Evolutionary conservation across 2,797 vertebrate species (phyloP), one percentile per base, ranked within the genome.

Genomic region (Octomys mimax): DNA sequence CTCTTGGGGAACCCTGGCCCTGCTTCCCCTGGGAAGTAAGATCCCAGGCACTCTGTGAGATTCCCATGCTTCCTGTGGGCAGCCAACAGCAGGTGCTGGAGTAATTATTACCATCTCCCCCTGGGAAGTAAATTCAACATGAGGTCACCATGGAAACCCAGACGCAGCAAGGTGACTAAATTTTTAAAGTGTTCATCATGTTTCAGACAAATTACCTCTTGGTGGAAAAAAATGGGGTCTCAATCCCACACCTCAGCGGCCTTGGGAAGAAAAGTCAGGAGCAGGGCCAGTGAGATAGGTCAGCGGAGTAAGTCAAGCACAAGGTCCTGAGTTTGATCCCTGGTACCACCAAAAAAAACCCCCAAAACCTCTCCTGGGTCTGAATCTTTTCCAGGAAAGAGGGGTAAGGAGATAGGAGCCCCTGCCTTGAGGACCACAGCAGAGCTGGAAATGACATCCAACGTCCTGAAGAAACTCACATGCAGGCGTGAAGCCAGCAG

Each of bases 131-230:
- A 97, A 96, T 81, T 96, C 96, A n/a, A 95, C 95, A 68, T 54
- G 94, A 95, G 95, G 98, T 99, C 98, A 98, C 98, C 98, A 98
- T 99, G 98, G 98, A 91, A 98, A 98, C 98, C 33, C 92, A 95
- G 57, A 95, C 73, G 4, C 11, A n/a, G 91, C 98, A 92, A 87
- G 95, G 98, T 97, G 97, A 97, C 97, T 98, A 98, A 70, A 33
- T 89, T 88, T 95, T 96, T 81, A 52, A 98, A 96, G 97, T 54
- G 92, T 61, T 97, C 89, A 61, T 59, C 57, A 6, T 89, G 96
- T 75, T 95, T 91, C 83, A 89, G 64, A 86, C 91, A 87, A 93
- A 82, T 92, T 84, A 68, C 78, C 64, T 96, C 39, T 95, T 21
- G 0, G 93, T 21, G 42, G 31, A 12, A 13, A 1, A 0, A 3